Base-by-base conservation (phyloP, 1,140 invertebrate species). In the Sycophila sp. region DNA sequence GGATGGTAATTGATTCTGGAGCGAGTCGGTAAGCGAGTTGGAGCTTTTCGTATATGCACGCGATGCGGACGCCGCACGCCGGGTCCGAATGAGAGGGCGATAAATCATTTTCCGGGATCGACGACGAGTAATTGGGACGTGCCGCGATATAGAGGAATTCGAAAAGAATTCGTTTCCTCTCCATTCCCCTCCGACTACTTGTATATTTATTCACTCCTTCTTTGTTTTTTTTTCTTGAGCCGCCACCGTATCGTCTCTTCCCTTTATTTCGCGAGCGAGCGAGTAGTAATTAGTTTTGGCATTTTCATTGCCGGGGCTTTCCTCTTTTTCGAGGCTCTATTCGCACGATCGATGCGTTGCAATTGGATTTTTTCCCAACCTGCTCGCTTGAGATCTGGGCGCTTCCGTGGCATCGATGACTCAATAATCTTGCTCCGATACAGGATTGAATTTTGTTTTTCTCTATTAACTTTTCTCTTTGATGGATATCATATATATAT, bases 121-220 rank as follows among this genome's bases (percentile, higher is more conserved):
- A 78, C 75, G 70, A 55, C n/a, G 67, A 75, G 74, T 83, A 83
- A 83, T 83, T 82, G 79, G 80, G 78, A 67, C 78, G 75, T 78
- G 75, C 71, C 64, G 75, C 59, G 76, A 71, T 81, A 74, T 80
- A 81, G 78, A 10, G 75, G 74, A 80, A 81, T 79, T 75, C 72
- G 73, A 80, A 79, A 78, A 81, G 79, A 81, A 82, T 81, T 79
- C 75, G 72, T 81, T 80, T 74, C 63, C 64, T 74, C 69, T n/a
- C n/a, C n/a, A n/a, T n/a, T n/a, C n/a, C n/a, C n/a, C n/a, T n/a
- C n/a, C 11, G 24, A 28, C 30, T 72, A 78, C 65, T 66, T 53
- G 40, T 40, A 22, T 47, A 59, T 67, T 56, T 68, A 58, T 42
- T n/a, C n/a, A n/a, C n/a, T n/a, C n/a, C n/a, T n/a, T n/a, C n/a